phyloP scores from a whole-genome alignment of 2,888 invertebrate genomes.

The Dexiosoma caninum region DNA sequence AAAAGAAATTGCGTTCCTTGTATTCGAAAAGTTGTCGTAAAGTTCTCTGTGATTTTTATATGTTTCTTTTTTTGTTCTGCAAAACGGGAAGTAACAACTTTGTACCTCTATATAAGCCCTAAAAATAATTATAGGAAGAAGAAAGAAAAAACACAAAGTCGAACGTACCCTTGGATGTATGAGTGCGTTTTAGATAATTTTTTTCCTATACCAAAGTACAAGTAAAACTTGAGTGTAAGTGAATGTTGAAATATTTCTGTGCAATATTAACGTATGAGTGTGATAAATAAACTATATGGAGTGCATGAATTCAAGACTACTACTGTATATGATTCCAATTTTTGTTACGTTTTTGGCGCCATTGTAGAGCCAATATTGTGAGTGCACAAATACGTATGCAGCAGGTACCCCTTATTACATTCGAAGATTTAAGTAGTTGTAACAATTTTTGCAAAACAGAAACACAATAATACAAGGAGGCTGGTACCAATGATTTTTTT shows the following conservation, averaged over 20 bases:
- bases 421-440: conserved; percentile 22
- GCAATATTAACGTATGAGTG: conserved; percentile 12
- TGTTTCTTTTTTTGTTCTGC: no score
- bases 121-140: background rate
- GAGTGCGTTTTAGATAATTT: conserved; percentile 10
- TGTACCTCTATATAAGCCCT: conserved; percentile 27
- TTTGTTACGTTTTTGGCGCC: conserved; percentile 59
- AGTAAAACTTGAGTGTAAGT: conserved; percentile 6
- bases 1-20: conserved; percentile 50
- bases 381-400: background rate
- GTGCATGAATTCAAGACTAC: conserved; percentile 12
- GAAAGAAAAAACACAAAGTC: background rate
- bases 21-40: conserved; percentile 49
- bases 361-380: conserved; percentile 47
- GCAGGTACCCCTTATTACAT: background rate
- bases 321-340: conserved; percentile 21
- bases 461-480: conserved; percentile 1
- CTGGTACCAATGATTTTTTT: background rate
- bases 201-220: background rate
- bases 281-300: conserved; percentile 7
- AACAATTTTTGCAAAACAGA: conserved; percentile 28
- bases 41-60: conserved; percentile 25
- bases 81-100: conserved; percentile 51
- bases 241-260: conserved; percentile 34
- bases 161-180: conserved; percentile 14